Evolutionary conservation across 2,797 vertebrate species (phyloP), one percentile per base, ranked within the genome.

Genomic region (Cirrhinus mrigala): DNA sequence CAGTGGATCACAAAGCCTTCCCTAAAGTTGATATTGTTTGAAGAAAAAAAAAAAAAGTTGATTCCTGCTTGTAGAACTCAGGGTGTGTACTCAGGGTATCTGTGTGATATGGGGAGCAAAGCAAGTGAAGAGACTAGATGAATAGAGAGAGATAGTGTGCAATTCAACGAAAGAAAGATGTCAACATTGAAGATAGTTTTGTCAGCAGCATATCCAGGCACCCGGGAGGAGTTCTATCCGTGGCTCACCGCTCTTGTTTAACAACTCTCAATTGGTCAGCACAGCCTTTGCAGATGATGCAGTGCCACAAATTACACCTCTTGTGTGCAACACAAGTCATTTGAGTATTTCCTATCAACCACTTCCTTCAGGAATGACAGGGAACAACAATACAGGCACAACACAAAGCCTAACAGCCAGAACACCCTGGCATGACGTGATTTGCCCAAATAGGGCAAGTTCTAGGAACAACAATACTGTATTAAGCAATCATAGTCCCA

Each of bases 221-320:
- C 29, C 20, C 29, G 8, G 40, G 48, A 82, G 66, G 29, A 6
- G 22, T 40, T 60, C 9, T 27, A 8, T 86, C 50, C 0, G 18
- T n/a, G 4, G 24, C 60, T 58, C 64, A 48, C 79, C 62, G n/a
- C 11, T 68, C 73, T 33, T 52, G 27, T 29, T 48, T 87, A 86
- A 81, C 78, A 68, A 44, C 66, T 85, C 27, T 68, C 83, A 69
- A 76, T 52, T 48, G 62, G 87, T 37, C 64, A 56, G 76, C 37
- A 75, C n/a, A 85, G 37, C 40, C 48, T 58, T 62, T 15, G 50
- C 8, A 58, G 70, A 73, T 16, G 70, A 70, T 73, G 56, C 54
- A 80, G 60, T 37, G 48, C n/a, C 82, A 85, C 82, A 81, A 85
- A 74, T 83, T 60, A 37, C 12, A 48, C 46, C 70, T 76, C 46